Percentiles rank a stretch among this genome's conserved stretches.
phyloP scores from a whole-genome alignment of 2,797 vertebrate genomes.

The Melanotaenia maccullochi region DNA sequence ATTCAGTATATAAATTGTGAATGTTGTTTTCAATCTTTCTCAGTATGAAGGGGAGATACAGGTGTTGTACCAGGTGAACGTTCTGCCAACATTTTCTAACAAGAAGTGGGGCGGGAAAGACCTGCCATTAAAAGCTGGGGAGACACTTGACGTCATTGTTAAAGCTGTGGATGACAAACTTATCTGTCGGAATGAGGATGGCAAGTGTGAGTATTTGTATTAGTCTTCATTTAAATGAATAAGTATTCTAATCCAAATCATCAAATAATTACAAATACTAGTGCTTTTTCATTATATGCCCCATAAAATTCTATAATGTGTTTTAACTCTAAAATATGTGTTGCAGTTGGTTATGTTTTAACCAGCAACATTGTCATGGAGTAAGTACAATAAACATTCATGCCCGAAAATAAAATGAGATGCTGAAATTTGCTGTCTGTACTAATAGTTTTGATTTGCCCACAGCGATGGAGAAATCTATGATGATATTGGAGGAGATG shows the following conservation, averaged over 20 bases:
- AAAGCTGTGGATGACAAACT: slow-evolving; percentile 86
- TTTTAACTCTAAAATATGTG: slow-evolving; percentile 29
- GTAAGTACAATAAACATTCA: slow-evolving; percentile 83
- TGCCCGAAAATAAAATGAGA: slow-evolving; percentile 3
- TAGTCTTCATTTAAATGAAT: not conserved
- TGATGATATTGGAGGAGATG: slow-evolving; percentile 91
- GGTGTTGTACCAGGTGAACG: slow-evolving; percentile 86
- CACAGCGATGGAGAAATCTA: slow-evolving; percentile 92
- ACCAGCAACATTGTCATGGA: slow-evolving; percentile 79
- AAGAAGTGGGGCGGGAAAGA: slow-evolving; percentile 89
- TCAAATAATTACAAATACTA: not conserved
- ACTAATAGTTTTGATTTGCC: slow-evolving; percentile 22
- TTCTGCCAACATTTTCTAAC: slow-evolving; percentile 68
- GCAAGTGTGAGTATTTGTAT: slow-evolving; percentile 90
- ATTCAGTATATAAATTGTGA: not conserved
- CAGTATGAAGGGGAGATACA: slow-evolving; percentile 93
- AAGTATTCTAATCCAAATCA: not conserved
- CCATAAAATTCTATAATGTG: not conserved
- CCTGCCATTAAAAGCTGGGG: slow-evolving; percentile 87
- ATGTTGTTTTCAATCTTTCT: slow-evolving; percentile 3
- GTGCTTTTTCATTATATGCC: not conserved
- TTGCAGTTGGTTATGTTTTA: slow-evolving; percentile 91
- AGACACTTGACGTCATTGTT: slow-evolving; percentile 88
- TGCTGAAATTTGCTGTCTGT: not conserved
- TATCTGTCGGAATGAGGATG: slow-evolving; percentile 92